These are phyloP conservation scores for Sarcophilus harrisii DNA, from an alignment of 2,797 vertebrate genomes.

Conservation along the genomic window DNA sequence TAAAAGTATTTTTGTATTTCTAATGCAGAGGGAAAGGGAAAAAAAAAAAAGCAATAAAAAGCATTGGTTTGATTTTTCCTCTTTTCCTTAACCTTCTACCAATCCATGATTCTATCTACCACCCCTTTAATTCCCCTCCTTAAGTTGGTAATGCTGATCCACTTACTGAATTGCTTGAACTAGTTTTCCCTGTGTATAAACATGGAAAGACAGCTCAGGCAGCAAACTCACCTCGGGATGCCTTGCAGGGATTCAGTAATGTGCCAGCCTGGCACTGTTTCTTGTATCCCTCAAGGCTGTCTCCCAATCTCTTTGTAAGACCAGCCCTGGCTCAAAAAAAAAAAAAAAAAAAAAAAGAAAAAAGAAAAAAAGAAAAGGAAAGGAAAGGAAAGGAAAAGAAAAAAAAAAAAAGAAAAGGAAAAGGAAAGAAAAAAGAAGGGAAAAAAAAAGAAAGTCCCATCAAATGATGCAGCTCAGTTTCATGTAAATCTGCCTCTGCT, in stretches of 20 bases:
- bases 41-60: slow-evolving; percentile 18
- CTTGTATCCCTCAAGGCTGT: slow-evolving; percentile 85
- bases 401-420: slow-evolving; percentile 60
- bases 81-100: background rate
- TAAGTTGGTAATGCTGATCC: slow-evolving; percentile 78
- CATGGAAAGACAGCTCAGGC: slow-evolving; percentile 76
- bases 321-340: slow-evolving; percentile 72
- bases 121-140: slow-evolving; percentile 53
- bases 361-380: slow-evolving; percentile 9
- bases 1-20: slow-evolving; percentile 78
- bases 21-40: slow-evolving; percentile 65
- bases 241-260: slow-evolving; percentile 83
- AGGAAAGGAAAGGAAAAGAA: slow-evolving; percentile 23
- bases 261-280: slow-evolving; percentile 83
- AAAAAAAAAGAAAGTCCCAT: slow-evolving; percentile 62
- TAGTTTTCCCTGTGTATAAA: slow-evolving; percentile 80
- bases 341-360: slow-evolving; percentile 51
- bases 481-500: slow-evolving; percentile 68
- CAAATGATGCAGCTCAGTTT: slow-evolving; percentile 75
- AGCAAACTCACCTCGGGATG: slow-evolving; percentile 81
- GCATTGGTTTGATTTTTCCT: slow-evolving; percentile 62
- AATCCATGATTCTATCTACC: background rate
- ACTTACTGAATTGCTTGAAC: slow-evolving; percentile 78
- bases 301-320: slow-evolving; percentile 85
- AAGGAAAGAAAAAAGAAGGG: slow-evolving; percentile 51